Base-by-base conservation (phyloP, 2,797 vertebrate genomes). In the Antennarius maculatus region DNA sequence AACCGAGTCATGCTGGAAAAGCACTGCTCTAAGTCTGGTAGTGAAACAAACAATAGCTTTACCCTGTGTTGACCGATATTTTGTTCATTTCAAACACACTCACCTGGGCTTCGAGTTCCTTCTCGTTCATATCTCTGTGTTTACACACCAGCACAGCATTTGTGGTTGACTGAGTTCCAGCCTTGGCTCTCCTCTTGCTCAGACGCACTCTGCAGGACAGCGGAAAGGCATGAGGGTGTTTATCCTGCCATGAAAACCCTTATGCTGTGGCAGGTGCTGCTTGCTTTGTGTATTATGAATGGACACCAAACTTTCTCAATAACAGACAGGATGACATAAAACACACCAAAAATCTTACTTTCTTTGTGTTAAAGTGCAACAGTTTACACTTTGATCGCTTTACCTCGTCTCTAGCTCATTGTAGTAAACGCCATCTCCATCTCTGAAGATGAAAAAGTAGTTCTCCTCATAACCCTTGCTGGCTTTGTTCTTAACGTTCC, bases 401-500 rank as follows among this genome's bases (percentile, higher is more conserved):
- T 69, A 95, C 96, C 97, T 93, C 18, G 97, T 98, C 89, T 98
- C 97, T 68, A 98, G 80, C 77, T 98, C 97, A 0, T 98, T 98
- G 92, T 98, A 98, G 83, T 98, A 98, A 69, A 98, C 97, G 0
- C 97, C 96, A 0, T 98, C 96, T 0, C 93, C 94, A 70, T 98
- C 96, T 48, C 96, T 93, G 85, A 98, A 97, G 88, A 98, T 98
- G 76, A 98, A 98, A 90, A 98, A 98, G 82, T 98, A 98, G 85
- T 98, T 98, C 88, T 98, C 97, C 71, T 98, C 96, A 0, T 98
- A 98, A 64, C 97, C 97, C 47, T 98, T 98, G 90, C 97, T 98
- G 71, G 96, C 96, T 80, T 98, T 98, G 93, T 98, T 98, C 89
- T 98, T 98, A 71, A 98, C 97, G 0, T 98, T 97, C 97, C 97